Base-by-base conservation (phyloP, 1,140 invertebrate genomes). In the Orius laevigatus region DNA sequence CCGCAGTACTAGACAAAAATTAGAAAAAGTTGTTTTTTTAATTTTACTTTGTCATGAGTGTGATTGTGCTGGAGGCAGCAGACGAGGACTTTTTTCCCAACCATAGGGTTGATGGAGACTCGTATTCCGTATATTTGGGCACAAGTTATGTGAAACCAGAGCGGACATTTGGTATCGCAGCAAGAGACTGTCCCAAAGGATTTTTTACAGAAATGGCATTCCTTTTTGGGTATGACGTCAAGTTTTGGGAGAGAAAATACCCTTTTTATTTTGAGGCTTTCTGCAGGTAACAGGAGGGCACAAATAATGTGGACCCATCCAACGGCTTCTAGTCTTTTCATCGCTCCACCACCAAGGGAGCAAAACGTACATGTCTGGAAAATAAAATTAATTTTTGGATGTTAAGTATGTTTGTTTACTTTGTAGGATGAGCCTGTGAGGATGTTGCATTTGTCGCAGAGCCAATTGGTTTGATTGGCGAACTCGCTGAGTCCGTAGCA, bases 221-320 rank as follows among this genome's bases (percentile, higher is more conserved):
- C 35, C n/a, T 14, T 20, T 18, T 34, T 11, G 25, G 18, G 12
- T 3, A 61, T 61, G 57, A 66, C 61, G 2, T 48, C 53, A 46
- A 65, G 64, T 9, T 56, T 60, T 12, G 62, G 62, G 2, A 65
- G 61, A 25, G 59, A 60, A n/a, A 14, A n/a, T 45, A 31, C 11
- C 43, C 31, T 45, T 14, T 45, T 43, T 43, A 19, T 43, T 43
- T 14, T 62, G 56, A 2, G 63, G 58, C n/a, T 63, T 64, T 16
- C 63, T 66, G 2, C 59, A 62, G 0, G 59, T 59, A 67, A 18
- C 61, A 68, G 32, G 53, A 55, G 41, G 12, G 70, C 66, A 54
- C 73, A 76, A 2, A 72, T 50, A 16, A 74, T 59, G 41, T 76
- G 73, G 14, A 66, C 68, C 72, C 72, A 74, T 34, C 68, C 63